Conservation (phyloP, 2,888 invertebrate species). For the Rhorus exstirpatorius region DNA sequence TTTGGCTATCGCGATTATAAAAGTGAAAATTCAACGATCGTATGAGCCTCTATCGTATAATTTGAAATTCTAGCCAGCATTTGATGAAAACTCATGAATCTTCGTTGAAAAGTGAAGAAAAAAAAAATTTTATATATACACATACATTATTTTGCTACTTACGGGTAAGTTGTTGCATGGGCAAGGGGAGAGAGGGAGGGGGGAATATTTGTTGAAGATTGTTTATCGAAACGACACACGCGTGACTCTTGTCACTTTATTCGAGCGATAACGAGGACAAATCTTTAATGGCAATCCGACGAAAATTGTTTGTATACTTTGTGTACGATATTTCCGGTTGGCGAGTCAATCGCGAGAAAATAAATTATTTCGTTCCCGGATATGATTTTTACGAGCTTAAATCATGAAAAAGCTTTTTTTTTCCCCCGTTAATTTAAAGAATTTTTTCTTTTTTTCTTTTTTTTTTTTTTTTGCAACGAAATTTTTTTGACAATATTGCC, state of each 20-base stretch:
- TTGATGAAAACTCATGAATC: slow-evolving; percentile 7
- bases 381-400: neutral
- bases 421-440: neutral
- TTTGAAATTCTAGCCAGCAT: slow-evolving; percentile 16
- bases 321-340: slow-evolving; percentile 3
- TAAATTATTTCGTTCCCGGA: neutral
- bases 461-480: no score
- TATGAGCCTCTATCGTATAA: neutral
- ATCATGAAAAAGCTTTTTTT: neutral
- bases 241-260: no score
- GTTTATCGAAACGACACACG: slow-evolving; percentile 8
- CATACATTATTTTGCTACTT: slow-evolving; percentile 38
- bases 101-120: neutral
- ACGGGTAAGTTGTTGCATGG: slow-evolving; percentile 22
- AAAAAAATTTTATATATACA: slow-evolving; percentile 6
- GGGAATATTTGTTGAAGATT: slow-evolving; percentile 25
- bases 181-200: no score
- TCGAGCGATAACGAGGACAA: slow-evolving; percentile 19
- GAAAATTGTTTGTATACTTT: slow-evolving; percentile 12
- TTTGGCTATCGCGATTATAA: slow-evolving; percentile 2
- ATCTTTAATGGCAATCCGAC: no score
- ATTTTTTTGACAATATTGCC: no score
- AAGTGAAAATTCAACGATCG: neutral
- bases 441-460: no score
- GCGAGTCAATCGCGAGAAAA: neutral